Base-by-base conservation (phyloP, 2,888 invertebrate genomes). In the Athalia circularis region DNA sequence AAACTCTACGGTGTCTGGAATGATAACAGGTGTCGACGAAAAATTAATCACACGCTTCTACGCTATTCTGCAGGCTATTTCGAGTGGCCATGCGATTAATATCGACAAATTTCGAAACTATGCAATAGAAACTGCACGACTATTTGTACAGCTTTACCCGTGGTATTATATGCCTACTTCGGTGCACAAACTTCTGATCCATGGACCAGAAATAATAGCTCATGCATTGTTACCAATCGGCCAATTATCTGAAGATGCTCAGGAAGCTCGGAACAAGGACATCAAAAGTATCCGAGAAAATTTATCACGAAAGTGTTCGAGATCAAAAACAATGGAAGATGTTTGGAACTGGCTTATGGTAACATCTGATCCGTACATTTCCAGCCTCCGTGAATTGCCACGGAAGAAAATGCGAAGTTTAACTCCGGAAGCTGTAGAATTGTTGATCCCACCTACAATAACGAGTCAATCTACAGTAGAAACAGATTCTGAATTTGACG, bases 151-250 rank as follows among this genome's bases (percentile, higher is more conserved):
- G 4, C n/a, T 80, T 72, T 84, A 83, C 78, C 62, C 79, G 4
- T 85, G 84, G 84, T 84, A 85, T 77, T 77, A 77, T 45, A 85
- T 85, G 85, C 81, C 85, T 54, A 79, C 80, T 9, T 80, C 79
- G 6, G 79, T 83, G n/a, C 85, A 85, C 70, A 84, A 82, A 64
- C 54, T 85, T 57, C 65, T 84, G 48, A 78, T 84, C n/a, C 85
- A 85, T 78, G 82, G 80, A 6, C 45, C 77, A 59, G 64, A 76
- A 43, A 78, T 84, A 8, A 83, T 84, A 65, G 59, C 75, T 15
- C 57, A 54, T 43, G 74, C 80, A 6, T 8, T 80, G 5, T 61
- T 81, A 47, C 79, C 82, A 9, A 79, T 82, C 11, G 82, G 82
- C 8, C 76, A 79, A 50, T 45, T 83, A 57, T 81, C 80, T 0